Percentiles rank a stretch among this genome's conserved stretches.
Conservation (phyloP, 2,888 invertebrate genomes). For the Bellardia pandia region DNA sequence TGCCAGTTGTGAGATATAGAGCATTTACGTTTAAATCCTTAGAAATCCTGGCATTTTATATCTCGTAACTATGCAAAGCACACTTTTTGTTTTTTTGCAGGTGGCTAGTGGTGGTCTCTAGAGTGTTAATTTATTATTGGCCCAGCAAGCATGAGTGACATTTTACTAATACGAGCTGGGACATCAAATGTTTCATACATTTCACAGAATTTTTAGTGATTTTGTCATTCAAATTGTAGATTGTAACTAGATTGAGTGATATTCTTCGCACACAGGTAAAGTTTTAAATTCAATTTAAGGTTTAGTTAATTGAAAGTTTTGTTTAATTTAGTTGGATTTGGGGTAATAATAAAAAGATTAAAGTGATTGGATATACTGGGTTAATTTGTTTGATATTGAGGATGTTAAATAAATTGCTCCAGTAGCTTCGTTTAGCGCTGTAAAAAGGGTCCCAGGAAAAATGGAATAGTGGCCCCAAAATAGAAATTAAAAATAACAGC, state of each 20-base stretch:
- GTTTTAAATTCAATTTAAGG: constrained; percentile 1
- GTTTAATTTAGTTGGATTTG: constrained; percentile 24
- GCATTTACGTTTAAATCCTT: constrained; percentile 36
- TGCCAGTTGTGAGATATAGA: neutral
- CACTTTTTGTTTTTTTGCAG: neutral
- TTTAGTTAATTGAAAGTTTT: constrained; percentile 36
- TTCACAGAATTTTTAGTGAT: constrained; percentile 21
- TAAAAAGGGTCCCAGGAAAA: too few species aligned
- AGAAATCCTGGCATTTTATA: constrained; percentile 28
- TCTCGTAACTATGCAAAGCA: neutral
- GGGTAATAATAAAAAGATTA: constrained; percentile 5
- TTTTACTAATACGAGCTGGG: constrained; percentile 24
- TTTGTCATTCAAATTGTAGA: neutral
- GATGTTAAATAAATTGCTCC: too few species aligned
- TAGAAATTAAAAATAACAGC: too few species aligned
- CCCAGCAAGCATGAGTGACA: constrained; percentile 46
- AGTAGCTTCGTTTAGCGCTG: too few species aligned
- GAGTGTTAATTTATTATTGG: constrained; percentile 64
- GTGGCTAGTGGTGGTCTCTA: constrained; percentile 24
- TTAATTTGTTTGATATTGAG: neutral
- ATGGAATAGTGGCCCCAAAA: too few species aligned
- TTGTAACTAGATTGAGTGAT: neutral
- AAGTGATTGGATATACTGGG: neutral
- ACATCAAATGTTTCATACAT: constrained; percentile 28
- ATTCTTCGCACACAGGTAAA: neutral